Percentiles rank a stretch among this genome's conserved stretches.
Conservation (phyloP, 1,140 invertebrate species). For the Aphis gossypii region DNA sequence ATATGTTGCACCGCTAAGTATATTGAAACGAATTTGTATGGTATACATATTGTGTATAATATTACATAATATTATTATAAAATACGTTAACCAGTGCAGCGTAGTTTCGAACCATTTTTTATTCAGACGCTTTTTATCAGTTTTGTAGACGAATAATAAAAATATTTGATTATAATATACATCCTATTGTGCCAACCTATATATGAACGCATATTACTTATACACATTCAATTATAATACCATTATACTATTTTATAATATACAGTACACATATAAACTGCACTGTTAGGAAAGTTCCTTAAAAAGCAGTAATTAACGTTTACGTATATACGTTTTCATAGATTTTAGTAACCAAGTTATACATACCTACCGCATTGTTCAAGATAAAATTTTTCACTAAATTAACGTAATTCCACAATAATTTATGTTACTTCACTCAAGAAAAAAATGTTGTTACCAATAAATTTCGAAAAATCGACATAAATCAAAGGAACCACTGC, state of each 20-base stretch:
- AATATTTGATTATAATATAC: background rate
- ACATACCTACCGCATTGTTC: no score
- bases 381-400: no score
- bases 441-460: background rate
- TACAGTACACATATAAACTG: background rate
- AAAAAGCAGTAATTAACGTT: background rate
- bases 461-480: background rate
- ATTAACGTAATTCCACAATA: background rate
- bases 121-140: background rate
- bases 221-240: background rate
- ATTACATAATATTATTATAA: background rate
- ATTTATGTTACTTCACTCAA: no score
- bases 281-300: background rate
- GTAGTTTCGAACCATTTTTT: background rate
- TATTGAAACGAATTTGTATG: background rate
- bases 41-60: background rate
- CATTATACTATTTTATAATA: background rate
- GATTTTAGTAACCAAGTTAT: no score
- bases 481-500: background rate
- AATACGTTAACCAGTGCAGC: background rate
- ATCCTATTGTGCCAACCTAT: background rate
- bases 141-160: conserved; percentile 4
- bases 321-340: no score
- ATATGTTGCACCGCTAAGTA: background rate
- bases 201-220: background rate